Evolutionary conservation across 1,140 invertebrate species (phyloP).

Genomic region (Caenorhabditis remanei): DNA sequence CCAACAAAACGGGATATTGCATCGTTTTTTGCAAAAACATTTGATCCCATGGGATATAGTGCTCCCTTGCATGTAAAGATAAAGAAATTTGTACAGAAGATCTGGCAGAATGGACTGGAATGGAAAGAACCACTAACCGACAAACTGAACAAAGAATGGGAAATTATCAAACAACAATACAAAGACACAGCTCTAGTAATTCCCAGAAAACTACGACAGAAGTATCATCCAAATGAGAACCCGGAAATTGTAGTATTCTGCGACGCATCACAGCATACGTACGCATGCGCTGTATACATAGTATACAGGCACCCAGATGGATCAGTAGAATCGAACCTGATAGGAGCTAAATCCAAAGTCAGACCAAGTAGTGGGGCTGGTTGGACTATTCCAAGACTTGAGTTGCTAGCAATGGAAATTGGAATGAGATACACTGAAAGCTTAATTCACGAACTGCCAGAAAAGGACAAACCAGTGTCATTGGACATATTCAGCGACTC

Average conservation of each 20-base stretch:
- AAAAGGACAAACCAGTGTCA: too few relatives aligned
- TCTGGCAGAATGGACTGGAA: too few relatives aligned
- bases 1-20: too few relatives aligned
- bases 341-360: neutral
- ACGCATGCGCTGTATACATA: neutral
- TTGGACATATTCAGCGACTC: neutral
- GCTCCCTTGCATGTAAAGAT: slow-evolving; percentile 31
- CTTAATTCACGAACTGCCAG: neutral
- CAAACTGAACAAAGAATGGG: too few relatives aligned
- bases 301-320: neutral
- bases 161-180: too few relatives aligned
- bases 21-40: neutral
- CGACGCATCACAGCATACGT: too few relatives aligned
- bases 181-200: too few relatives aligned
- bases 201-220: too few relatives aligned
- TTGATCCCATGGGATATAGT: slow-evolving; percentile 59
- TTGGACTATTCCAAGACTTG: slow-evolving; percentile 28
- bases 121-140: too few relatives aligned
- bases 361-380: neutral
- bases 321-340: neutral
- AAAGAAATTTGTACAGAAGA: slow-evolving; percentile 59
- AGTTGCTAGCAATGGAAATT: neutral
- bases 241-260: too few relatives aligned
- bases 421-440: neutral
- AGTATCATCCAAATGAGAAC: too few relatives aligned